phyloP scores from a whole-genome alignment of 2,888 invertebrate species.

The Trichopria drosophilae region DNA sequence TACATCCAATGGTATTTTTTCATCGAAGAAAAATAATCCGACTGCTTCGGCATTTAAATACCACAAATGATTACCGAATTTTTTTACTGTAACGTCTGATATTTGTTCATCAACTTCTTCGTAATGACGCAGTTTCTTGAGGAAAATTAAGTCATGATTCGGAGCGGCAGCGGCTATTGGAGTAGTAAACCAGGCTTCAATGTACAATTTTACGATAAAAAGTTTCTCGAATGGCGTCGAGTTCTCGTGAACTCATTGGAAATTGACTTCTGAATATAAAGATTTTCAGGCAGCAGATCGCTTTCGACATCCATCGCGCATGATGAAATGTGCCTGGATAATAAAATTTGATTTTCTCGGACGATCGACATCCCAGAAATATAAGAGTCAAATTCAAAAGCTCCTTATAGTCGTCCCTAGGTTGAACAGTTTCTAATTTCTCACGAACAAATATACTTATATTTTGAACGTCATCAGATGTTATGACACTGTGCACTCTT shows the following conservation, averaged over 20 bases:
- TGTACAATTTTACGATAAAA: slow-evolving; percentile 35
- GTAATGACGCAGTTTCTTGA: slow-evolving; percentile 4
- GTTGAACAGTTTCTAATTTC: no score
- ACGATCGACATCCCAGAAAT: slow-evolving; percentile 33
- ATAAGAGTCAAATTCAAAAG: slow-evolving; percentile 36
- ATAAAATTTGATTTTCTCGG: slow-evolving; percentile 19
- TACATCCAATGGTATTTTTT: slow-evolving; percentile 16
- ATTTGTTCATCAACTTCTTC: slow-evolving; percentile 9
- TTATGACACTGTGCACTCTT: no score
- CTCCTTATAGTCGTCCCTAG: slow-evolving; percentile 38
- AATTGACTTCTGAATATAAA: slow-evolving; percentile 37
- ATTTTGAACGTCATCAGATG: no score
- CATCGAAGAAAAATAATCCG: slow-evolving; percentile 33
- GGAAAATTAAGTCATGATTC: slow-evolving; percentile 24
- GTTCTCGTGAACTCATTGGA: slow-evolving; percentile 30
- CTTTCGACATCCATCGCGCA: slow-evolving; percentile 45
- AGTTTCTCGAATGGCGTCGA: slow-evolving; percentile 28
- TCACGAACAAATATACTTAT: no score
- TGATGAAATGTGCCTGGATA: slow-evolving; percentile 39
- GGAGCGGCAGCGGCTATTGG: slow-evolving; percentile 31
- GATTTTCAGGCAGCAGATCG: slow-evolving; percentile 41
- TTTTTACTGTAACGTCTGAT: slow-evolving; percentile 4
- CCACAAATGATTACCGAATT: slow-evolving; percentile 9
- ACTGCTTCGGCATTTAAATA: slow-evolving; percentile 26
- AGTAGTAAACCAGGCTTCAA: no score